phyloP scores from a whole-genome alignment of 2,797 vertebrate species.

The Fundulus diaphanus region DNA sequence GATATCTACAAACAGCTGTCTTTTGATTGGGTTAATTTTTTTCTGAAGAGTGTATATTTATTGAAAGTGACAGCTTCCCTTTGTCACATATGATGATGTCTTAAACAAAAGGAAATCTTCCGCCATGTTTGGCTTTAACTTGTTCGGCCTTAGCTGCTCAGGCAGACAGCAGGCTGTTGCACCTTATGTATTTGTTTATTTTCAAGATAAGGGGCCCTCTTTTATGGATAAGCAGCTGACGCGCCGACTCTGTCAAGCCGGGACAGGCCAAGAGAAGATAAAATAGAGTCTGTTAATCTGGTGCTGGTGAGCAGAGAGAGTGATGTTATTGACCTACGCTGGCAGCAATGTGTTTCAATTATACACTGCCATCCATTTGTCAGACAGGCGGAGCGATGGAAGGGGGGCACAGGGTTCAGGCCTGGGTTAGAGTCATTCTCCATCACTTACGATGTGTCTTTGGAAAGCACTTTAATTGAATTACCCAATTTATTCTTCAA shows the following conservation, averaged over 20 bases:
- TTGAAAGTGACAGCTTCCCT: constrained; percentile 61
- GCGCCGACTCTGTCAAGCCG: constrained; percentile 90
- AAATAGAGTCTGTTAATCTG: constrained; percentile 96
- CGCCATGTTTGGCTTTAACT: constrained; percentile 79
- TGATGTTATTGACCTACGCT: constrained; percentile 98
- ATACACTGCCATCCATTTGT: constrained; percentile 99
- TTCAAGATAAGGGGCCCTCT: constrained; percentile 90
- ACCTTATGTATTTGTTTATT: constrained; percentile 86
- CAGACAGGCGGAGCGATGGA: constrained; percentile 91
- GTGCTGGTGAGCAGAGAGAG: constrained; percentile 82
- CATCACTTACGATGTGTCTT: constrained; percentile 99
- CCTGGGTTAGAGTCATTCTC: constrained; percentile 97
- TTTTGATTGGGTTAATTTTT: background rate
- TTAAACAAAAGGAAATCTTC: constrained; percentile 60
- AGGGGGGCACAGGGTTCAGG: constrained; percentile 91
- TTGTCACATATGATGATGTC: constrained; percentile 69
- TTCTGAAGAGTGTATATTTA: constrained; percentile 14
- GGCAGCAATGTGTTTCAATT: constrained; percentile 99
- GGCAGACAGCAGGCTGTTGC: constrained; percentile 78
- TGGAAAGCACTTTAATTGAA: constrained; percentile 98
- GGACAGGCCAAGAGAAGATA: constrained; percentile 89
- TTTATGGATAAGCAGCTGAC: constrained; percentile 97
- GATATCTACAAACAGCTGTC: background rate
- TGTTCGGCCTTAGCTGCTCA: constrained; percentile 78
- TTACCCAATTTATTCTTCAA: constrained; percentile 99